Conservation (phyloP, 2,888 invertebrate species). For the Ochropleura plecta region DNA sequence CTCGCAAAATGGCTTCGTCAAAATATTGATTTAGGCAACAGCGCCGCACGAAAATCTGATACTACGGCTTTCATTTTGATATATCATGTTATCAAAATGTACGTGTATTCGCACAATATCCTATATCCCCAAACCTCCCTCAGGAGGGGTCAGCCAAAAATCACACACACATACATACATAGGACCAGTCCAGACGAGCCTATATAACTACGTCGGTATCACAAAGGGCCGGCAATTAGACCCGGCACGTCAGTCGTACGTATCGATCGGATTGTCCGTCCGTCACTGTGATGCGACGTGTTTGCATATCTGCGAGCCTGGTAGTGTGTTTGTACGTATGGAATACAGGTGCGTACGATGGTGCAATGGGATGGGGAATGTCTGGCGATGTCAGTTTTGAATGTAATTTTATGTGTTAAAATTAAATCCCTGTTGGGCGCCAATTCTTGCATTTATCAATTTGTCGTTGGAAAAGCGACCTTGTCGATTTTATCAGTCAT, state of each 20-base stretch:
- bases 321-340: slow-evolving; percentile 44
- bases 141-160: slow-evolving; percentile 50
- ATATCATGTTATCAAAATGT: slow-evolving; percentile 44
- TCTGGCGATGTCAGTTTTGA: slow-evolving; percentile 39
- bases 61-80: slow-evolving; percentile 21
- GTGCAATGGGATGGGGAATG: slow-evolving; percentile 14
- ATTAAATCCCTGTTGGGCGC: slow-evolving; percentile 32
- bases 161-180: slow-evolving; percentile 43
- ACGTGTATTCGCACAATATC: slow-evolving; percentile 36
- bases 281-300: slow-evolving; percentile 65
- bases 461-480: neutral
- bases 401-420: slow-evolving; percentile 36
- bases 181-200: slow-evolving; percentile 49
- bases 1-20: slow-evolving; percentile 23
- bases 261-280: slow-evolving; percentile 77
- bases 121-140: slow-evolving; percentile 34
- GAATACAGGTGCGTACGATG: slow-evolving; percentile 23
- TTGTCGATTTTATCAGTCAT: slow-evolving; percentile 8
- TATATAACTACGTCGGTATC: slow-evolving; percentile 55
- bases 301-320: slow-evolving; percentile 67
- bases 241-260: slow-evolving; percentile 66
- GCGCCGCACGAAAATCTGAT: slow-evolving; percentile 12
- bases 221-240: slow-evolving; percentile 69
- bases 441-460: slow-evolving; percentile 19
- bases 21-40: slow-evolving; percentile 39